A percentile compares a stretch with the other conserved stretches of the same genome.
Conservation (phyloP, 2,113 vertebrate genomes). For the Electrona antarctica region DNA sequence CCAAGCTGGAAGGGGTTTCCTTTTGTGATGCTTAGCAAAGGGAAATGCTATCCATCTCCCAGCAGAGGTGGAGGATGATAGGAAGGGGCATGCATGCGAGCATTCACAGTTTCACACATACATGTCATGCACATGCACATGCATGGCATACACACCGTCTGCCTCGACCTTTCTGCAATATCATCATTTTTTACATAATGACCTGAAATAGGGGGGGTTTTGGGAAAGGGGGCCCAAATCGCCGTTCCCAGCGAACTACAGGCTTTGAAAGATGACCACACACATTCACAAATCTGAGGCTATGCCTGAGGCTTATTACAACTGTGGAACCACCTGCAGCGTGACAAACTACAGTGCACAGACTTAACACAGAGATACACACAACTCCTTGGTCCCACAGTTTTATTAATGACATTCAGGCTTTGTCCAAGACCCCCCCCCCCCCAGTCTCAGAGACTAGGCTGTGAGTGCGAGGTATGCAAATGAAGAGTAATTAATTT, state of each 20-base stretch:
- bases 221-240: not conserved
- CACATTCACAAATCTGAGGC: slow-evolving; percentile 1
- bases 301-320: slow-evolving; percentile 6
- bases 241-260: slow-evolving; percentile 3
- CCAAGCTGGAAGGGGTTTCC: not conserved
- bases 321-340: slow-evolving; percentile 11
- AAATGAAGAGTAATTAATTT: slow-evolving; percentile 48
- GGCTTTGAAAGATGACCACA: slow-evolving; percentile 20
- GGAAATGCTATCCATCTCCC: not conserved
- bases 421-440: slow-evolving; percentile 16
- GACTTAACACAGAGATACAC: slow-evolving; percentile 1
- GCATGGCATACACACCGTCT: too few relatives aligned
- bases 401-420: slow-evolving; percentile 34
- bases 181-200: not conserved
- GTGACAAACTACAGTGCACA: slow-evolving; percentile 12
- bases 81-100: not conserved
- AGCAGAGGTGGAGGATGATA: not conserved
- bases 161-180: not conserved
- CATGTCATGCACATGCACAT: not conserved
- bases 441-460: slow-evolving; percentile 30
- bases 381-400: slow-evolving; percentile 19
- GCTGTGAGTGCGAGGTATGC: slow-evolving; percentile 41
- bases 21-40: not conserved
- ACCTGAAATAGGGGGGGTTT: not conserved
- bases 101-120: not conserved